These are phyloP conservation scores for Spinibarbus caldwelli DNA, from an alignment of 2,797 vertebrate species.

Conservation along the genomic window DNA sequence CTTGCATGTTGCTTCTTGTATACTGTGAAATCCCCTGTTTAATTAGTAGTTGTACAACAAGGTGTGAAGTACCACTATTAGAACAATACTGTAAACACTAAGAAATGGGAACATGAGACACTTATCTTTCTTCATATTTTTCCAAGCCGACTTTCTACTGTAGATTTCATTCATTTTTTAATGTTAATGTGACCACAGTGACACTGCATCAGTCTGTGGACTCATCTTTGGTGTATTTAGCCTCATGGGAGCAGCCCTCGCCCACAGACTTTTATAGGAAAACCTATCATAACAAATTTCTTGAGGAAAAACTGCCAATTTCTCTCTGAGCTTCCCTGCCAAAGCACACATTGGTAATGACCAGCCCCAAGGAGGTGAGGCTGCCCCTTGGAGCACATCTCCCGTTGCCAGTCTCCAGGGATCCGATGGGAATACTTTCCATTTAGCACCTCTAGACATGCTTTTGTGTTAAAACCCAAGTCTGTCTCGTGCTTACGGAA, in stretches of 20 bases:
- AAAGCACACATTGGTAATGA: slow-evolving; percentile 64
- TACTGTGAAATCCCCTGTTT: slow-evolving; percentile 68
- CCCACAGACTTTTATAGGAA: slow-evolving; percentile 12
- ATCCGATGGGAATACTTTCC: slow-evolving; percentile 63
- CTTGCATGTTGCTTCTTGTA: slow-evolving; percentile 72
- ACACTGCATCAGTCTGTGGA: neutral
- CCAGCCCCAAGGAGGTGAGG: slow-evolving; percentile 61
- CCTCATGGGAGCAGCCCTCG: neutral
- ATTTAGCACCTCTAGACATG: slow-evolving; percentile 61
- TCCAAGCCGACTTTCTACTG: neutral
- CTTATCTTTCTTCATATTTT: neutral
- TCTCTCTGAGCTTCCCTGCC: slow-evolving; percentile 25
- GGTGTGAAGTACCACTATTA: slow-evolving; percentile 23
- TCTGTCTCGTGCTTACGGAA: slow-evolving; percentile 12
- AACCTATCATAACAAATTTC: slow-evolving; percentile 22
- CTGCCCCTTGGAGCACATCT: slow-evolving; percentile 58
- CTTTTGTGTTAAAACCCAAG: slow-evolving; percentile 48
- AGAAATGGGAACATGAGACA: neutral
- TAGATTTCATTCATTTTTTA: neutral
- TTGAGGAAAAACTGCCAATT: slow-evolving; percentile 12
- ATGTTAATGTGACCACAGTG: neutral
- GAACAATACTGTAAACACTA: slow-evolving; percentile 27
- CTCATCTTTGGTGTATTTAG: slow-evolving; percentile 4
- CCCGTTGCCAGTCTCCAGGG: slow-evolving; percentile 54
- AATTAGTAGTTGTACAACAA: slow-evolving; percentile 72